Evolutionary conservation across 2,797 vertebrate genomes (phyloP).

Genomic region (Coranthus polyacanthus): DNA sequence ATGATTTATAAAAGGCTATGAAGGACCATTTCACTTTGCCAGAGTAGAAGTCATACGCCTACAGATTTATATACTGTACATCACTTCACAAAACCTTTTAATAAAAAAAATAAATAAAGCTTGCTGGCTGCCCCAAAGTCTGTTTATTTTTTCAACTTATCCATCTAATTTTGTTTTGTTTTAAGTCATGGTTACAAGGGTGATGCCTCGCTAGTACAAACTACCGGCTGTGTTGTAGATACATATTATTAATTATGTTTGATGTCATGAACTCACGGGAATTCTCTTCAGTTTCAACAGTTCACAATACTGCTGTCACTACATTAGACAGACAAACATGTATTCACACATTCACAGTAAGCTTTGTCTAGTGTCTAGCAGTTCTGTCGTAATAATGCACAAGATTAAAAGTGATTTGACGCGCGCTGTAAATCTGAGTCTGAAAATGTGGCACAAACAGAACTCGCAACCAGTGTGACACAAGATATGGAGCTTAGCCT

Average conservation of each 20-base stretch:
- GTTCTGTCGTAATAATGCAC: constrained; percentile 1
- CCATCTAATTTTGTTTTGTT: too few species aligned
- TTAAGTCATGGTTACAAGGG: too few species aligned
- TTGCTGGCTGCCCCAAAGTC: too few species aligned
- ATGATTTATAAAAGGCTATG: background rate
- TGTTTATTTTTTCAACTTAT: too few species aligned
- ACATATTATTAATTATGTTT: too few species aligned
- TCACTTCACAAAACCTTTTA: background rate
- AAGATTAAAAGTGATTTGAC: constrained; percentile 1
- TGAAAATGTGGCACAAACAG: constrained; percentile 18
- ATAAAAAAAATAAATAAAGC: too few species aligned
- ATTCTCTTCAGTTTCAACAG: background rate
- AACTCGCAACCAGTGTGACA: constrained; percentile 16
- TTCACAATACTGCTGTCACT: background rate
- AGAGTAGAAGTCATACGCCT: too few species aligned
- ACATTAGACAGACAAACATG: background rate
- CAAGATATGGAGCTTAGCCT: constrained; percentile 31
- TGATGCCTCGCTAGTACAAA: too few species aligned
- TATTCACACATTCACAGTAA: constrained; percentile 4
- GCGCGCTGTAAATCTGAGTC: background rate
- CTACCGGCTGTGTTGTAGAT: too few species aligned
- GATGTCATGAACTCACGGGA: too few species aligned
- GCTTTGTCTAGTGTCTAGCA: constrained; percentile 9
- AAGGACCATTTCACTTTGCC: background rate
- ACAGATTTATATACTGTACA: too few species aligned